These are phyloP conservation scores for Thymallus thymallus DNA, from an alignment of 2,113 vertebrate species.

Conservation along the genomic window DNA sequence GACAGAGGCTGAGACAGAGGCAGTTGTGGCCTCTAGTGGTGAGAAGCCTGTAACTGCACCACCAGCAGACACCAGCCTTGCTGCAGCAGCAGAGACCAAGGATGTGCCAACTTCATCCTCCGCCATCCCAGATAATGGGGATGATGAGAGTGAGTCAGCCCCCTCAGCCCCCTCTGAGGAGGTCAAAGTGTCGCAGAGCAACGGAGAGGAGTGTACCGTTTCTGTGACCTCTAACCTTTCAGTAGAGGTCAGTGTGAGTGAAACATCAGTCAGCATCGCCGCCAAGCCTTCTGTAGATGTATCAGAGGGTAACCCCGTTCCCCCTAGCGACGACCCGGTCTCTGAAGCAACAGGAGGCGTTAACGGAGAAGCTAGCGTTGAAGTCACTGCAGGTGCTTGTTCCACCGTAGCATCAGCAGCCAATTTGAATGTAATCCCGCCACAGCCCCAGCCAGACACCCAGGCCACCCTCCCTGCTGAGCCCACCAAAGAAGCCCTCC, in stretches of 20 bases:
- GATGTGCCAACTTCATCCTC: background rate
- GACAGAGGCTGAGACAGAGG: too few relatives aligned
- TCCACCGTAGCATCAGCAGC: background rate
- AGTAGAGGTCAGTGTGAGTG: background rate
- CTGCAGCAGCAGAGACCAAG: background rate
- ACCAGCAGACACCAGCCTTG: background rate
- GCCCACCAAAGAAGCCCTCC: background rate
- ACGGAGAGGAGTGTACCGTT: conserved; percentile 8
- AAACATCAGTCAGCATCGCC: conserved; percentile 4
- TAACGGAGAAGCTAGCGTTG: background rate
- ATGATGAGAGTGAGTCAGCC: conserved; percentile 31
- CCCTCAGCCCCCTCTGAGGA: background rate
- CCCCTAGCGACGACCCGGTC: background rate
- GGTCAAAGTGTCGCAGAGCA: background rate
- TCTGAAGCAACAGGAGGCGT: background rate
- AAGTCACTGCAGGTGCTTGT: background rate
- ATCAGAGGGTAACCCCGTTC: background rate
- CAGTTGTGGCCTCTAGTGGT: conserved; percentile 42
- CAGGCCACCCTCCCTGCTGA: background rate
- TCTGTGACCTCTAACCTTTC: too few relatives aligned
- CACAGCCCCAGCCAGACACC: background rate
- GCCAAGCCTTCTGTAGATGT: background rate
- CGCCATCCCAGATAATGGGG: too few relatives aligned
- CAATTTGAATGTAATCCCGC: background rate
- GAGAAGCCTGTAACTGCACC: conserved; percentile 9